phyloP scores from a whole-genome alignment of 53 echinoderm and acorn worm species.

The Mesocentrotus franciscanus region DNA sequence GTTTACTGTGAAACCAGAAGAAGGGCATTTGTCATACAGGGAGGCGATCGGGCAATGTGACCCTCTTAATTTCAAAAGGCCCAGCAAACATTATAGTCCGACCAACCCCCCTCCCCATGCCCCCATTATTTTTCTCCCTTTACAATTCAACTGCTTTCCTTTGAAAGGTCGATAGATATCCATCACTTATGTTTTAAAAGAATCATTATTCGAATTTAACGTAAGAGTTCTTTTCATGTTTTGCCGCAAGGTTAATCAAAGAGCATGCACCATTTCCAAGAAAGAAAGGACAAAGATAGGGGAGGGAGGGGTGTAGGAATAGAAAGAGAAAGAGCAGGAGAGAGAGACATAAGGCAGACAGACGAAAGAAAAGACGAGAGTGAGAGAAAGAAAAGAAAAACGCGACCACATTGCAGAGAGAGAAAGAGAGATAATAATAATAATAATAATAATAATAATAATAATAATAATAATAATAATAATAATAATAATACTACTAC shows the following conservation, averaged over 20 bases:
- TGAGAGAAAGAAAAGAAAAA: neutral
- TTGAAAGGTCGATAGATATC: neutral
- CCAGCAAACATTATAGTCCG: too few relatives aligned
- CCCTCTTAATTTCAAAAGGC: too few relatives aligned
- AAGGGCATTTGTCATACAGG: neutral
- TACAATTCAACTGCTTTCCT: neutral
- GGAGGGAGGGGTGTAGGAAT: neutral
- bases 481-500: too few relatives aligned
- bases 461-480: neutral
- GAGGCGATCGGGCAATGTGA: neutral
- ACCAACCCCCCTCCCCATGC: too few relatives aligned
- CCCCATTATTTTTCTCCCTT: neutral
- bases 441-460: too few relatives aligned
- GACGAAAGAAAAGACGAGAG: neutral
- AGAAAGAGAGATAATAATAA: neutral
- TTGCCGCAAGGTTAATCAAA: too few relatives aligned
- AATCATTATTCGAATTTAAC: neutral
- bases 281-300: neutral
- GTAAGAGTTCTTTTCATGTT: neutral
- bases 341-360: too few relatives aligned
- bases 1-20: too few relatives aligned
- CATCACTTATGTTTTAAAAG: neutral
- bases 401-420: neutral
- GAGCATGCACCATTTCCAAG: too few relatives aligned
- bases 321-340: too few relatives aligned